Evolutionary conservation across 2,797 vertebrate species (phyloP).

Genomic region (Adelosebastes latens): DNA sequence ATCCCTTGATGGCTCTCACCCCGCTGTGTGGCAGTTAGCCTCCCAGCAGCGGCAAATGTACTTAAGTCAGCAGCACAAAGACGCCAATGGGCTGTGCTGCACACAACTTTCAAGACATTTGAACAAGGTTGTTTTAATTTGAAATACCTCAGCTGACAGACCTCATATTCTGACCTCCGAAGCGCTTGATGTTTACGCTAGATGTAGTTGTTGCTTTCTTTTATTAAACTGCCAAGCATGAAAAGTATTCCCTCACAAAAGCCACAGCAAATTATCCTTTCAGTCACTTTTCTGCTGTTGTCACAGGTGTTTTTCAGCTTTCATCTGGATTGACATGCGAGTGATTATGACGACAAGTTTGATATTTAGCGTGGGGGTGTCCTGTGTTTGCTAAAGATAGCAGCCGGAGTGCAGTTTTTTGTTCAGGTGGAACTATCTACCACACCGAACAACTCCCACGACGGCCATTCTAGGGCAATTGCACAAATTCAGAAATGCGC

Average conservation of each 20-base stretch:
- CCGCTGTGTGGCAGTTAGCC: slow-evolving; percentile 5
- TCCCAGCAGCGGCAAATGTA: neutral
- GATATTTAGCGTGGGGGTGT: neutral
- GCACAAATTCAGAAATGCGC: neutral
- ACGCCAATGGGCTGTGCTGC: neutral
- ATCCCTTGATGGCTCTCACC: neutral
- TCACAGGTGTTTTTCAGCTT: neutral
- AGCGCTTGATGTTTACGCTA: neutral
- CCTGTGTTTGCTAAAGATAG: neutral
- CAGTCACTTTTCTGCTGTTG: neutral
- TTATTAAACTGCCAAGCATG: neutral
- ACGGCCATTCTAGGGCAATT: neutral
- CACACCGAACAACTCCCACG: neutral
- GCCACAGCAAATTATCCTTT: neutral
- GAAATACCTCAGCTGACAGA: neutral
- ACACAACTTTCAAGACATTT: neutral
- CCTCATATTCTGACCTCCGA: neutral
- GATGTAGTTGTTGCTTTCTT: neutral
- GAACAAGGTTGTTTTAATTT: neutral
- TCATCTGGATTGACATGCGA: neutral
- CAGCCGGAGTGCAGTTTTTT: neutral
- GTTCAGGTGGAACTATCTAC: neutral
- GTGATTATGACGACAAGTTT: neutral
- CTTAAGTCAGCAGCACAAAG: slow-evolving; percentile 8
- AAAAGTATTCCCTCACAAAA: neutral